A percentile compares a stretch with the other conserved stretches of the same genome.
Conservation (phyloP, 2,797 vertebrate species). For the Melanotaenia maccullochi region DNA sequence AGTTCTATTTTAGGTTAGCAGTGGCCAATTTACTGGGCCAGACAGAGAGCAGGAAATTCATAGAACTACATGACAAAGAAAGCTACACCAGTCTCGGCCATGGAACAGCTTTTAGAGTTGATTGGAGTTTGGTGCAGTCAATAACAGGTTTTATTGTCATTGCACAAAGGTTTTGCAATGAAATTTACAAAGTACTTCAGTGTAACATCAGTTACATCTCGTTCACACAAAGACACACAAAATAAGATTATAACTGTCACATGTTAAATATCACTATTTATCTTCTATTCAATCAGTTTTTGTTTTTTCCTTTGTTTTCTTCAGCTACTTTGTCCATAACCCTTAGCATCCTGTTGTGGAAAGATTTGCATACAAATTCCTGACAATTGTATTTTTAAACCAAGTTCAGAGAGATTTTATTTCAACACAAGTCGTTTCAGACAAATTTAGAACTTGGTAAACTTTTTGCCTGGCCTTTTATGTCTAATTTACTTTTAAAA, state of each 20-base stretch:
- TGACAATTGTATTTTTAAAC: constrained; percentile 36
- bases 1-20: neutral
- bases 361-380: constrained; percentile 13
- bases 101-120: neutral
- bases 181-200: too few species aligned
- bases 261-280: neutral
- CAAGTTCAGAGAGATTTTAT: constrained; percentile 26
- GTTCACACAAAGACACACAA: too few species aligned
- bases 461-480: constrained; percentile 24
- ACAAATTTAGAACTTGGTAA: constrained; percentile 26
- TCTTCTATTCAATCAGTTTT: constrained; percentile 2
- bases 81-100: neutral
- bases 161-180: too few species aligned
- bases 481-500: constrained; percentile 31
- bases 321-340: constrained; percentile 7
- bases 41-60: neutral
- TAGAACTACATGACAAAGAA: neutral
- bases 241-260: neutral
- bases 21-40: neutral
- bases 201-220: too few species aligned
- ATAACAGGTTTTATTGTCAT: too few species aligned
- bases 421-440: constrained; percentile 24
- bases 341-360: constrained; percentile 38
- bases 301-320: constrained; percentile 20
- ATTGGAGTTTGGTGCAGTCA: too few species aligned